phyloP scores from a whole-genome alignment of 2,797 vertebrate genomes.

The Xerus rutilus region DNA sequence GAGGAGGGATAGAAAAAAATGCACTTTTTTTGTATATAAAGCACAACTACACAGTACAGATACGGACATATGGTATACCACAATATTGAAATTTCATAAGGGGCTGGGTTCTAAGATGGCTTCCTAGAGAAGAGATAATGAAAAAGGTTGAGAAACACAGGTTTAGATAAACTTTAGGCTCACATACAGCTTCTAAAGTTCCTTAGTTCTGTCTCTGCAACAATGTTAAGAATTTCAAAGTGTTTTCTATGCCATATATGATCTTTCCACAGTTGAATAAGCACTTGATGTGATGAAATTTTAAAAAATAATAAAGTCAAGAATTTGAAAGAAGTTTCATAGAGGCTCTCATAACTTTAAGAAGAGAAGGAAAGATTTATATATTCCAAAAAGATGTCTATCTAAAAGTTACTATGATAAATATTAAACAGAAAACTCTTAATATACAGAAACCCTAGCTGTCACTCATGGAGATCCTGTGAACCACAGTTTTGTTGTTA shows the following conservation, averaged over 20 bases:
- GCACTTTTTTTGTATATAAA: constrained; percentile 2
- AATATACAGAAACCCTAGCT: neutral
- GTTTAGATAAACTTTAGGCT: neutral
- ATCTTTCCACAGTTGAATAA: no score
- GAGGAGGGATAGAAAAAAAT: neutral
- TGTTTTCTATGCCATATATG: neutral
- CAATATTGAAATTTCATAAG: neutral
- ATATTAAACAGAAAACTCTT: constrained; percentile 21
- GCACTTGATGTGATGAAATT: no score
- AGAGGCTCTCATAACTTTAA: neutral
- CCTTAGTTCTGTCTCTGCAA: constrained; percentile 36
- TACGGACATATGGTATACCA: neutral
- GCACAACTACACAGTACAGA: neutral
- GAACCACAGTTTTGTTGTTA: neutral
- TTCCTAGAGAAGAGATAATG: neutral
- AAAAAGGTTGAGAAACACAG: neutral
- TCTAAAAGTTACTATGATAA: constrained; percentile 29
- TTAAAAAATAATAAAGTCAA: neutral
- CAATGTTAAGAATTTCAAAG: neutral
- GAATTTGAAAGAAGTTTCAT: constrained; percentile 4
- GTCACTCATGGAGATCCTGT: neutral
- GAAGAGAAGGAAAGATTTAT: neutral
- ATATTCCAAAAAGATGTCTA: neutral
- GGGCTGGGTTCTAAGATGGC: neutral
- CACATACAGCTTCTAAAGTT: neutral